phyloP scores from a whole-genome alignment of 2,797 vertebrate genomes.

The Tragelaphus eurycerus region DNA sequence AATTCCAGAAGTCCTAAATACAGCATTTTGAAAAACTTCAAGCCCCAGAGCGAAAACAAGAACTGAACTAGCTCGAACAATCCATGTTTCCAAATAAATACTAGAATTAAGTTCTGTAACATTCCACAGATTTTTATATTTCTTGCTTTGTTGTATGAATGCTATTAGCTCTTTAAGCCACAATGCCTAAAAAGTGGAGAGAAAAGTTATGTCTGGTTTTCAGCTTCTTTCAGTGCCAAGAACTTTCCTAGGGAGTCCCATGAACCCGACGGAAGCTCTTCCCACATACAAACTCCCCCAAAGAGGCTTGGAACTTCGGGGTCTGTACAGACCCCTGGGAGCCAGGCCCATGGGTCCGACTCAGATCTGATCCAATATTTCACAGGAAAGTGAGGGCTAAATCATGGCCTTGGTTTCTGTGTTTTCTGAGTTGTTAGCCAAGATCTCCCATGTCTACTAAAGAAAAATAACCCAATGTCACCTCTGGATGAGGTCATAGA shows the following conservation, averaged over 20 bases:
- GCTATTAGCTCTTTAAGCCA: background rate
- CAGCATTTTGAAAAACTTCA: background rate
- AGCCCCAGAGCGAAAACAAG: background rate
- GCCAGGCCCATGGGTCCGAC: background rate
- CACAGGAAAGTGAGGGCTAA: background rate
- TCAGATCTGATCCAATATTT: background rate
- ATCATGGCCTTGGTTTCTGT: background rate
- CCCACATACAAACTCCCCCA: background rate
- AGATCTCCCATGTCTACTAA: background rate
- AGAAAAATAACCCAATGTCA: background rate
- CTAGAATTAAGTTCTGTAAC: background rate
- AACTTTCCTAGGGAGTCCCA: background rate
- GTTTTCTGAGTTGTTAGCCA: background rate
- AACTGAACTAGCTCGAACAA: background rate
- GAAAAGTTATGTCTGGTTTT: background rate
- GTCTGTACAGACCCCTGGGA: background rate
- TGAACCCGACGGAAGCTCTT: background rate
- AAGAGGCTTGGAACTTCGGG: background rate
- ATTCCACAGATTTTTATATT: background rate
- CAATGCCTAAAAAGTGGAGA: background rate
- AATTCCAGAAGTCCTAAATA: background rate
- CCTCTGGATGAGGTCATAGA: background rate
- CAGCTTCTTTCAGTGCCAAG: background rate
- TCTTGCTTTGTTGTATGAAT: background rate
- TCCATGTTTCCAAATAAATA: slow-evolving; percentile 11